A percentile compares a stretch with the other conserved stretches of the same genome.
phyloP scores from a whole-genome alignment of 1,140 invertebrate species.

The Drosophila asahinai region DNA sequence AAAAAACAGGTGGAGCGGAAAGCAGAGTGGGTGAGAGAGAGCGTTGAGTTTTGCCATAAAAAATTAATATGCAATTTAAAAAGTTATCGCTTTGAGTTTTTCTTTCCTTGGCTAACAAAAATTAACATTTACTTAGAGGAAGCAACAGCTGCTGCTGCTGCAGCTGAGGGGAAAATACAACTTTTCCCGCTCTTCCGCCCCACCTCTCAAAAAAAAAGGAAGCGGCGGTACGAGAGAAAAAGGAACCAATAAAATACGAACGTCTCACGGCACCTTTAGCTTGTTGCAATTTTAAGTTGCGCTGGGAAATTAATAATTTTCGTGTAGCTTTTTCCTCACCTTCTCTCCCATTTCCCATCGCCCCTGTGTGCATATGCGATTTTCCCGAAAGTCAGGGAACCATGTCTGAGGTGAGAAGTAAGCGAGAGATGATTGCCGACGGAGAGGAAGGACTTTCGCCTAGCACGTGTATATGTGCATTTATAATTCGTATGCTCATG shows the following conservation, averaged over 20 bases:
- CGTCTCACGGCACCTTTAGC: constrained; percentile 49
- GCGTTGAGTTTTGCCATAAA: constrained; percentile 48
- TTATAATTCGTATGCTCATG: constrained; percentile 72
- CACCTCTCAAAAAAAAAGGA: constrained; percentile 9
- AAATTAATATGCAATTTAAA: constrained; percentile 76
- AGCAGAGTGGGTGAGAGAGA: neutral
- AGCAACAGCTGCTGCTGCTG: constrained; percentile 57
- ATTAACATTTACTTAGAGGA: constrained; percentile 60
- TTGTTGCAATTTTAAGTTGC: constrained; percentile 77
- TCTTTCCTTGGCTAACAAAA: constrained; percentile 46
- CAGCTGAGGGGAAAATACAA: constrained; percentile 14
- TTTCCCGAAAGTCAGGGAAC: constrained; percentile 54
- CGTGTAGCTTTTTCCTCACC: constrained; percentile 49
- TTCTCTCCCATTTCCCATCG: constrained; percentile 1
- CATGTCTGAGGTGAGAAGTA: constrained; percentile 51
- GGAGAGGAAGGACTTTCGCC: constrained; percentile 13
- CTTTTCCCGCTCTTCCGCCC: constrained; percentile 29
- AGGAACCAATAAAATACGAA: constrained; percentile 39
- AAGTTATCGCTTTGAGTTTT: constrained; percentile 62
- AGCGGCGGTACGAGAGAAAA: constrained; percentile 10
- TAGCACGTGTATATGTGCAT: constrained; percentile 49
- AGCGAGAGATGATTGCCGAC: constrained; percentile 27
- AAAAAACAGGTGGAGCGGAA: constrained; percentile 15
- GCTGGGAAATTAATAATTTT: constrained; percentile 76
- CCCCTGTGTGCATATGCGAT: constrained; percentile 57